phyloP scores from a whole-genome alignment of 1,140 invertebrate species.

The Parasteatoda tepidariorum region DNA sequence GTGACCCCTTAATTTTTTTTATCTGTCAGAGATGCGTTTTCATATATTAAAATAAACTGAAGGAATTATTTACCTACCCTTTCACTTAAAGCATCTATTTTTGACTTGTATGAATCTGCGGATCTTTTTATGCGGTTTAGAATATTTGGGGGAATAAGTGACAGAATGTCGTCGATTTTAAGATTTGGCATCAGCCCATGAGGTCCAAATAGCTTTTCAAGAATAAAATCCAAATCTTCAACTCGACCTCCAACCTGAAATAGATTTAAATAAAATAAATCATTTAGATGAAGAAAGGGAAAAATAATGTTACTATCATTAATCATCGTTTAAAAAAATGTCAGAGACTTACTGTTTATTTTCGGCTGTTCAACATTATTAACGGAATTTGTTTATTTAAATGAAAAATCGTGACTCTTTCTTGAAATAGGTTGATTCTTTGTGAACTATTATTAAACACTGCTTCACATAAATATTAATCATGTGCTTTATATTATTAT shows the following conservation, averaged over 20 bases:
- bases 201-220: slow-evolving; percentile 84
- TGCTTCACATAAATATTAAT: too few species aligned
- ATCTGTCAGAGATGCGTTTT: too few species aligned
- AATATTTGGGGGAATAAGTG: not conserved
- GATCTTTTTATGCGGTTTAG: slow-evolving; percentile 16
- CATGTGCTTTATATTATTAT: too few species aligned
- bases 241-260: slow-evolving; percentile 78
- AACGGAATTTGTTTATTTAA: too few species aligned
- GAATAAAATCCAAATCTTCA: slow-evolving; percentile 85
- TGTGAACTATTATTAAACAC: too few species aligned
- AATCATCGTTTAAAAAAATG: too few species aligned
- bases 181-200: slow-evolving; percentile 36
- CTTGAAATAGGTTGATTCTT: too few species aligned
- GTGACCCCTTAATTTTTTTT: too few species aligned
- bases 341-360: too few species aligned
- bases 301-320: too few species aligned
- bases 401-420: too few species aligned
- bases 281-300: not conserved
- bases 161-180: slow-evolving; percentile 9
- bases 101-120: slow-evolving; percentile 33
- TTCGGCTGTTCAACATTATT: too few species aligned
- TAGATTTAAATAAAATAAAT: not conserved
- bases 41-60: not conserved
- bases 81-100: slow-evolving; percentile 47
- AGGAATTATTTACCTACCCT: slow-evolving; percentile 23